A percentile compares a stretch with the other conserved stretches of the same genome.
Conservation (phyloP, 1,140 invertebrate species). For the Lordiphosa clarofinis region DNA sequence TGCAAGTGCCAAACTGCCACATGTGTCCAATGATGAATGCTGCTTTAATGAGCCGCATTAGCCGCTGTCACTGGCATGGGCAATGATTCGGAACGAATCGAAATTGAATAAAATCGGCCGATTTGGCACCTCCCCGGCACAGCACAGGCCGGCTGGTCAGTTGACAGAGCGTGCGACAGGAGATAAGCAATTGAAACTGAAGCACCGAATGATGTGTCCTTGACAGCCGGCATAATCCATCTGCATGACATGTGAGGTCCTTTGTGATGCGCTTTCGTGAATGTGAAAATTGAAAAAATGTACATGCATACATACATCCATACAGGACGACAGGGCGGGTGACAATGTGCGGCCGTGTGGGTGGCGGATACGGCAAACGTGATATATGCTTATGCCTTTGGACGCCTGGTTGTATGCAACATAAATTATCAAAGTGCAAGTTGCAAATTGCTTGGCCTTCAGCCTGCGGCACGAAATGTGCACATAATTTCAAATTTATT, state of each 20-base stretch:
- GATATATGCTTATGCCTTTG: conserved; percentile 47
- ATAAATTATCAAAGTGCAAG: conserved; percentile 76
- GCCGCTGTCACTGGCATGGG: conserved; percentile 28
- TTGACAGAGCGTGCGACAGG: conserved; percentile 33
- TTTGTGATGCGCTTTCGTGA: conserved; percentile 35
- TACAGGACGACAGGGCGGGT: conserved; percentile 7
- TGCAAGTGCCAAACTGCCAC: conserved; percentile 10
- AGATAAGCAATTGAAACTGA: conserved; percentile 45
- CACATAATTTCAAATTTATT: conserved; percentile 77
- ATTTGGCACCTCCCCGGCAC: neutral
- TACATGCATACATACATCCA: conserved; percentile 11
- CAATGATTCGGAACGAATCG: conserved; percentile 30
- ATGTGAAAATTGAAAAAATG: conserved; percentile 55
- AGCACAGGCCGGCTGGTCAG: conserved; percentile 16
- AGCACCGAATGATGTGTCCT: conserved; percentile 32
- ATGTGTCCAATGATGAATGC: conserved; percentile 43
- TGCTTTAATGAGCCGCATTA: conserved; percentile 59
- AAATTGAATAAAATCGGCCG: conserved; percentile 27
- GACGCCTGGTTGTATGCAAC: conserved; percentile 44
- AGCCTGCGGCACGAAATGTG: conserved; percentile 60
- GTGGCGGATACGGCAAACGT: conserved; percentile 12
- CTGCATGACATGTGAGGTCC: conserved; percentile 37
- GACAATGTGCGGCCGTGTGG: conserved; percentile 17
- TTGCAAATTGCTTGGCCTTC: conserved; percentile 74
- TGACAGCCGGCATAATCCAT: conserved; percentile 65